phyloP scores from a whole-genome alignment of 2,797 vertebrate species.

The Xyrichtys novacula region DNA sequence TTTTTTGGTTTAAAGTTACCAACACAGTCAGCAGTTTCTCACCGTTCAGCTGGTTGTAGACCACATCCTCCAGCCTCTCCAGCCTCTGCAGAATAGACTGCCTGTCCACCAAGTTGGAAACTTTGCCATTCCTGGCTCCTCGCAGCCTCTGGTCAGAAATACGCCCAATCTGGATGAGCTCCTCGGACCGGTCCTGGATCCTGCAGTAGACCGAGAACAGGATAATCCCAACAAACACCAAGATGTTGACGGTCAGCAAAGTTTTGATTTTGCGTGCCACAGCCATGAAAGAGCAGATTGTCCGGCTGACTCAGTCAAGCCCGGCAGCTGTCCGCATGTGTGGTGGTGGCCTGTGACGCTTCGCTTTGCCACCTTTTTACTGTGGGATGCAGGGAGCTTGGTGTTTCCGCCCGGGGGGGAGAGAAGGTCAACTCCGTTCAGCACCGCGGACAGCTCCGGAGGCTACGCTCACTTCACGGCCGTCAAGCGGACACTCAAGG shows the following conservation, averaged over 20 bases:
- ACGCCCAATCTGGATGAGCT: constrained; percentile 91
- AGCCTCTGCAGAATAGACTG: constrained; percentile 96
- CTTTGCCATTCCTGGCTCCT: constrained; percentile 90
- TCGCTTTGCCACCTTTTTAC: constrained; percentile 50
- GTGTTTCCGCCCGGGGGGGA: constrained; percentile 5
- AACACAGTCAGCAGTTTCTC: constrained; percentile 28
- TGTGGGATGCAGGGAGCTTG: constrained; percentile 18
- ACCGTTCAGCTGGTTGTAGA: constrained; percentile 98
- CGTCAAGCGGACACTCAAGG: constrained; percentile 56
- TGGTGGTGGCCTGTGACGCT: constrained; percentile 55
- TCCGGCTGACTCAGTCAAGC: constrained; percentile 83
- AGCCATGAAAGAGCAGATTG: constrained; percentile 89
- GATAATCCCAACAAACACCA: constrained; percentile 97
- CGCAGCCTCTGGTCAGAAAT: constrained; percentile 90
- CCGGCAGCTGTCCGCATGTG: constrained; percentile 73
- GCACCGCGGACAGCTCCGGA: constrained; percentile 81
- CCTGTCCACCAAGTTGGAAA: constrained; percentile 89
- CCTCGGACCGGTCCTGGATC: constrained; percentile 94
- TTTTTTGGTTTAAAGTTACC: background rate
- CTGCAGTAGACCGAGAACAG: constrained; percentile 98
- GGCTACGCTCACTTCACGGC: constrained; percentile 39
- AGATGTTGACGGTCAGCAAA: constrained; percentile 98
- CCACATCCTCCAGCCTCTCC: constrained; percentile 96
- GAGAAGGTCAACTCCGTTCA: constrained; percentile 81
- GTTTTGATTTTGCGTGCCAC: constrained; percentile 98